Evolutionary conservation across 2,888 invertebrate genomes (phyloP).

Genomic region (Amblyteles armatorius): DNA sequence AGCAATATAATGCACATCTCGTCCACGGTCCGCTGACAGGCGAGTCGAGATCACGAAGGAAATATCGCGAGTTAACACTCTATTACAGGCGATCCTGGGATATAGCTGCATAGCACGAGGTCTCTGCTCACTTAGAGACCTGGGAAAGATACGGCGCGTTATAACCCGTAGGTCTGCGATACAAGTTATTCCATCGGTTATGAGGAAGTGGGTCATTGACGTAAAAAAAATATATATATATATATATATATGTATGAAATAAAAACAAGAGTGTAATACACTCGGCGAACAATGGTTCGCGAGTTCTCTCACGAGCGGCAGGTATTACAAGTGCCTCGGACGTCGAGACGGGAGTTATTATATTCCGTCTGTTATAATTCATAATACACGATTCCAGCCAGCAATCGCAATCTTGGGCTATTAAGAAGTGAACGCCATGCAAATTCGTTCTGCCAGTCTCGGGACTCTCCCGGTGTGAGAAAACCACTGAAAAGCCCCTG

Average conservation of each 20-base stretch:
- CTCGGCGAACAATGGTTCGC: constrained; percentile 49
- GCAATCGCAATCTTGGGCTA: constrained; percentile 25
- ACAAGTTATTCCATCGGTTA: constrained; percentile 57
- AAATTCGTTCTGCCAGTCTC: constrained; percentile 20
- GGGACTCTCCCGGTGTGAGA: not conserved
- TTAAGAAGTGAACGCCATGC: not conserved
- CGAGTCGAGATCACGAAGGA: constrained; percentile 53
- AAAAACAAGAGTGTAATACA: constrained; percentile 20
- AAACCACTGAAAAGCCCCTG: not conserved
- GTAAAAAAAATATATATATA: not conserved
- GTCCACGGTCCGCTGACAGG: constrained; percentile 52
- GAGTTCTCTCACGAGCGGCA: constrained; percentile 44
- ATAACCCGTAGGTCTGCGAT: constrained; percentile 10
- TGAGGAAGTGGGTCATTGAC: constrained; percentile 59
- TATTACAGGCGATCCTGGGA: constrained; percentile 49
- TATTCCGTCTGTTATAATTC: constrained; percentile 34
- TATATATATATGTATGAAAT: not conserved
- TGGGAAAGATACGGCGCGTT: constrained; percentile 24
- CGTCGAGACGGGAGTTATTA: constrained; percentile 31
- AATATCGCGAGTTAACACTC: constrained; percentile 63
- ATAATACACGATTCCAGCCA: constrained; percentile 12
- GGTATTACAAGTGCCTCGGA: constrained; percentile 9
- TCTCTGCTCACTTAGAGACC: constrained; percentile 5
- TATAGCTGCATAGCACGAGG: not conserved
- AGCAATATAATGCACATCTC: constrained; percentile 44